Percentiles rank a stretch among this genome's conserved stretches.
These are phyloP conservation scores for Pangasius krempfi DNA, from an alignment of 2,797 vertebrate genomes.

Conservation along the genomic window DNA sequence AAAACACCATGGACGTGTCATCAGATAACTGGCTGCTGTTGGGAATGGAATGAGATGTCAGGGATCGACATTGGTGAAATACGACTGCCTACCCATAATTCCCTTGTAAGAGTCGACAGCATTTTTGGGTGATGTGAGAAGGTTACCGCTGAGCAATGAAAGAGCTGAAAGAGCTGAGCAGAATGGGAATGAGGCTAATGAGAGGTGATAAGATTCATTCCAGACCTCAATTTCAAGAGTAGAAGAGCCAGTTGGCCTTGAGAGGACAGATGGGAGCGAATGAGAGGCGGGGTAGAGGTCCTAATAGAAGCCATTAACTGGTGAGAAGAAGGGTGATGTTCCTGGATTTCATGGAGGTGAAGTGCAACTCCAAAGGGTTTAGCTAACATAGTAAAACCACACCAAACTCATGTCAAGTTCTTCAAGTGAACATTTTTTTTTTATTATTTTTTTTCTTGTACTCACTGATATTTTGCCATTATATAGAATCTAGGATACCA, in stretches of 20 bases:
- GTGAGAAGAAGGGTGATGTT: conserved; percentile 58
- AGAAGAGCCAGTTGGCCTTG: conserved; percentile 67
- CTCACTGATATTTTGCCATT: neutral
- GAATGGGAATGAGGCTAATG: conserved; percentile 76
- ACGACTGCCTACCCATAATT: conserved; percentile 63
- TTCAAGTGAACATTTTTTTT: conserved; percentile 49
- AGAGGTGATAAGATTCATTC: conserved; percentile 77
- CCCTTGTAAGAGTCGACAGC: conserved; percentile 62
- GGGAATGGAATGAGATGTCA: conserved; percentile 69
- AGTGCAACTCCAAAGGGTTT: conserved; percentile 58
- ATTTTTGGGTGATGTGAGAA: conserved; percentile 67
- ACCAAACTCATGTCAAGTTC: conserved; percentile 28
- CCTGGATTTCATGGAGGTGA: conserved; percentile 53
- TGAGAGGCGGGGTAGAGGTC: conserved; percentile 55
- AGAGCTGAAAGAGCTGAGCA: conserved; percentile 58
- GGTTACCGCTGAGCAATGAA: conserved; percentile 74
- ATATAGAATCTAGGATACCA: neutral
- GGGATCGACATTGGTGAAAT: conserved; percentile 64
- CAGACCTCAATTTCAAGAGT: conserved; percentile 77
- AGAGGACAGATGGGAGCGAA: conserved; percentile 65
- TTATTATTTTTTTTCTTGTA: conserved; percentile 8
- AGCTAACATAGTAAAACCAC: conserved; percentile 47
- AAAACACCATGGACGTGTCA: conserved; percentile 43
- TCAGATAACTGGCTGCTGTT: conserved; percentile 59
- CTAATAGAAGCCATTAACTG: conserved; percentile 72